Evolutionary conservation across 2,113 vertebrate genomes (phyloP).

Genomic region (Sylvia atricapilla): DNA sequence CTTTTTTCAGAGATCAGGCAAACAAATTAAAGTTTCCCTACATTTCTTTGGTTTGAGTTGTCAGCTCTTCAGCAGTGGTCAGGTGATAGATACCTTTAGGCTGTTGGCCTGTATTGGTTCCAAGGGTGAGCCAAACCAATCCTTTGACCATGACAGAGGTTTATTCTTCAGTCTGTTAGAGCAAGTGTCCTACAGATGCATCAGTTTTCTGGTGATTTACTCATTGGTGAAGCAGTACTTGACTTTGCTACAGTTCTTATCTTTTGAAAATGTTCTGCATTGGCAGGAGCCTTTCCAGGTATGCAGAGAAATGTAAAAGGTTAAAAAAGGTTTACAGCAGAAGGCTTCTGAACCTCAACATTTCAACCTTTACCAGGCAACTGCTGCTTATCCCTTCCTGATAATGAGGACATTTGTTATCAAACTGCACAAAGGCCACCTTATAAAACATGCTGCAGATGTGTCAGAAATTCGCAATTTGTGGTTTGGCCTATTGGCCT

Average conservation of each 20-base stretch:
- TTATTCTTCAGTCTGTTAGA: neutral
- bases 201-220: neutral
- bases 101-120: neutral
- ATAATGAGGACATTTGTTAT: neutral
- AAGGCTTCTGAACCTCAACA: neutral
- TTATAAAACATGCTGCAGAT: neutral
- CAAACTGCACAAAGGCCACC: neutral
- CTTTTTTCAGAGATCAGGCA: neutral
- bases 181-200: neutral
- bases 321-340: neutral
- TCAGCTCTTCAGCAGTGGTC: neutral
- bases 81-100: neutral
- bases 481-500: neutral
- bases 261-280: neutral
- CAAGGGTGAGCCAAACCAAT: neutral
- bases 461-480: slow-evolving; percentile 13
- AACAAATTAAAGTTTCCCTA: neutral
- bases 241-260: neutral
- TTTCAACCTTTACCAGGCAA: neutral
- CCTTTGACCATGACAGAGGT: neutral
- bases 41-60: neutral
- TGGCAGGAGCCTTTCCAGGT: neutral
- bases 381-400: neutral
- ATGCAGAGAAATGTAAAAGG: neutral
- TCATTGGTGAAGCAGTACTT: neutral